phyloP scores from a whole-genome alignment of 2,888 invertebrate species.

The Drosophila merina region DNA sequence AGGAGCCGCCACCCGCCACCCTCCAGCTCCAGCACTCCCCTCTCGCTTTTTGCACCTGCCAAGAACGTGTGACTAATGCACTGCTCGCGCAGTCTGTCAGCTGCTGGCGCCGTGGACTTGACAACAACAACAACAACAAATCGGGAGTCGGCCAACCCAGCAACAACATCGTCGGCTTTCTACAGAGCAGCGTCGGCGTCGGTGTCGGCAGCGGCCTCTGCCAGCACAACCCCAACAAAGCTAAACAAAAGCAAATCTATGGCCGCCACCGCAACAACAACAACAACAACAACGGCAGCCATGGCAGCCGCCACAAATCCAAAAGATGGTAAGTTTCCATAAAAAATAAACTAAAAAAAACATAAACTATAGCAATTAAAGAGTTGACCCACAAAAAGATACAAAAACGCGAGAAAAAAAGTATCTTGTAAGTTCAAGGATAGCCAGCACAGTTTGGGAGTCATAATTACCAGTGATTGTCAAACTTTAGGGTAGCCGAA shows the following conservation, averaged over 20 bases:
- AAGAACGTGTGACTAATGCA: conserved; percentile 85
- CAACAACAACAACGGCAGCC: conserved; percentile 79
- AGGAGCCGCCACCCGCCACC: conserved; percentile 6
- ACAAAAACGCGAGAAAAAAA: conserved; percentile 6
- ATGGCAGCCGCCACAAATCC: conserved; percentile 85
- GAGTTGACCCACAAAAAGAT: conserved; percentile 10
- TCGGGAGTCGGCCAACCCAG: conserved; percentile 62
- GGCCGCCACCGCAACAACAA: conserved; percentile 72
- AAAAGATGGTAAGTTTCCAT: conserved; percentile 89
- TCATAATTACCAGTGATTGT: neutral
- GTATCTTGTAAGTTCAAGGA: conserved; percentile 27
- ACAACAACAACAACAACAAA: conserved; percentile 74
- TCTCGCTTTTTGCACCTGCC: conserved; percentile 11
- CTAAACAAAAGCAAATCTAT: conserved; percentile 47
- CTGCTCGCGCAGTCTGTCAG: conserved; percentile 90
- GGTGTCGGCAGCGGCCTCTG: conserved; percentile 56
- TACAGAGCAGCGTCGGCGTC: conserved; percentile 81
- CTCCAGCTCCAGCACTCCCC: neutral
- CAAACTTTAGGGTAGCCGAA: neutral
- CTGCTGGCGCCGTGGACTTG: conserved; percentile 88
- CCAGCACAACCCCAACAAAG: conserved; percentile 71
- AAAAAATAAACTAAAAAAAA: conserved; percentile 22
- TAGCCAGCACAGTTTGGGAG: conserved; percentile 6
- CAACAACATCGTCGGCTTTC: conserved; percentile 83
- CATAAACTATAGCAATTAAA: neutral